Evolutionary conservation across 2,888 invertebrate species (phyloP).

Genomic region (Hesperia comma): DNA sequence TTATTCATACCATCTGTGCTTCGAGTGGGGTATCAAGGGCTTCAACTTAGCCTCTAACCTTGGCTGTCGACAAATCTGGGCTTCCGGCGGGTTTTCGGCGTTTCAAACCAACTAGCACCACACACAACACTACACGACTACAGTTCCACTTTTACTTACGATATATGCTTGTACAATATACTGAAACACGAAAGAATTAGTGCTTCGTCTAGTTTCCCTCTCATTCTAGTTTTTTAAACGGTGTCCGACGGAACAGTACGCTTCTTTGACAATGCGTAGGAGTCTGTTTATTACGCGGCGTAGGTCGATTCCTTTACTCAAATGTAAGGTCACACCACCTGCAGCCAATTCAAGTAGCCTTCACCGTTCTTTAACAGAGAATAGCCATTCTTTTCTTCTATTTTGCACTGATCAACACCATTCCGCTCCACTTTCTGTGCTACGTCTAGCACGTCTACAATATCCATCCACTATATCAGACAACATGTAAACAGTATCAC

Average conservation of each 20-base stretch:
- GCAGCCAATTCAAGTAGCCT: constrained; percentile 55
- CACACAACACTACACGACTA: constrained; percentile 39
- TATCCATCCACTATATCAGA: constrained; percentile 47
- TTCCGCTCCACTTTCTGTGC: constrained; percentile 52
- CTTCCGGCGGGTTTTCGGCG: constrained; percentile 44
- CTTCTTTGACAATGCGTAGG: constrained; percentile 68
- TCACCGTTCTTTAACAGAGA: constrained; percentile 49
- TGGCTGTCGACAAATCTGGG: constrained; percentile 55
- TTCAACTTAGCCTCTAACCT: constrained; percentile 52
- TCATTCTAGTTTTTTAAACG: constrained; percentile 55
- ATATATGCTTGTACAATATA: constrained; percentile 42
- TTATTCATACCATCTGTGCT: constrained; percentile 45
- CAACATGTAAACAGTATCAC: constrained; percentile 66
- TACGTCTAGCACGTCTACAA: constrained; percentile 50
- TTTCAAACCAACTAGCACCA: constrained; percentile 42
- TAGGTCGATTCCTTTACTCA: constrained; percentile 72
- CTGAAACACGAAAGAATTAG: constrained; percentile 45
- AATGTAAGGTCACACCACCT: constrained; percentile 70
- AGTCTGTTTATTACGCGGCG: constrained; percentile 72
- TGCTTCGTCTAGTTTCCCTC: constrained; percentile 58
- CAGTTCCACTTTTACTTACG: constrained; percentile 38
- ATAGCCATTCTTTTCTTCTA: constrained; percentile 57
- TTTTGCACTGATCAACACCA: constrained; percentile 52
- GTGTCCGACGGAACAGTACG: constrained; percentile 55
- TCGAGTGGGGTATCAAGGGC: constrained; percentile 44